Conservation (phyloP, 2,888 invertebrate species). For the Drosophila kokeensis region DNA sequence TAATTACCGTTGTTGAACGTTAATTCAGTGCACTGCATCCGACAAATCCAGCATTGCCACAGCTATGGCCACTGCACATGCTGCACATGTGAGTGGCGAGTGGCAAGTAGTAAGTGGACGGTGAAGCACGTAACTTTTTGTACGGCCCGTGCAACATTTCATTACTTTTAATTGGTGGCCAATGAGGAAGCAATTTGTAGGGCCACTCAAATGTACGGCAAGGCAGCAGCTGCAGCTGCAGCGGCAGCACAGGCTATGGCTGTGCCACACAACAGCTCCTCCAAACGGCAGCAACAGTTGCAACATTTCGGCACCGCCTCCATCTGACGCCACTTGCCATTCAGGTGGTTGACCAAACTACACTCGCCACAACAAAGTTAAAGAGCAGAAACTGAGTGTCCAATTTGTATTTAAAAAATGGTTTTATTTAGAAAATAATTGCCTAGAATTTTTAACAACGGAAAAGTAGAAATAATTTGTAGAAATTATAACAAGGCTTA, state of each 20-base stretch:
- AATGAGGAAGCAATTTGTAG: constrained; percentile 80
- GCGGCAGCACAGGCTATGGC: neutral
- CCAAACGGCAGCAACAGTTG: constrained; percentile 27
- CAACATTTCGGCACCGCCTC: constrained; percentile 33
- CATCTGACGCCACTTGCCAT: constrained; percentile 15
- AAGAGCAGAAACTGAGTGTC: neutral
- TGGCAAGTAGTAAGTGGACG: constrained; percentile 4
- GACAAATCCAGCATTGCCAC: constrained; percentile 51
- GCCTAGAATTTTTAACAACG: neutral
- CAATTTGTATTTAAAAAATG: neutral
- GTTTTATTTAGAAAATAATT: no score
- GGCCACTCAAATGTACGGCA: constrained; percentile 45
- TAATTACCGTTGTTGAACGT: constrained; percentile 81
- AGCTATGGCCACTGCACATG: constrained; percentile 6
- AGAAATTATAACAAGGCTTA: neutral
- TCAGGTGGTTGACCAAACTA: constrained; percentile 28
- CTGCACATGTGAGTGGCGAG: constrained; percentile 41
- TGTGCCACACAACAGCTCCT: neutral
- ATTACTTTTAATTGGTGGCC: constrained; percentile 78
- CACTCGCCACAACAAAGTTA: constrained; percentile 2
- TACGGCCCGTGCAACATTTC: constrained; percentile 65
- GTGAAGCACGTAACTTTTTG: constrained; percentile 38
- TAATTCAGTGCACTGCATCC: constrained; percentile 70
- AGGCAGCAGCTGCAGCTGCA: constrained; percentile 4
- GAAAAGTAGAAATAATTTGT: neutral